Evolutionary conservation across 2,113 vertebrate species (phyloP).

Genomic region (Pseudois nayaur): DNA sequence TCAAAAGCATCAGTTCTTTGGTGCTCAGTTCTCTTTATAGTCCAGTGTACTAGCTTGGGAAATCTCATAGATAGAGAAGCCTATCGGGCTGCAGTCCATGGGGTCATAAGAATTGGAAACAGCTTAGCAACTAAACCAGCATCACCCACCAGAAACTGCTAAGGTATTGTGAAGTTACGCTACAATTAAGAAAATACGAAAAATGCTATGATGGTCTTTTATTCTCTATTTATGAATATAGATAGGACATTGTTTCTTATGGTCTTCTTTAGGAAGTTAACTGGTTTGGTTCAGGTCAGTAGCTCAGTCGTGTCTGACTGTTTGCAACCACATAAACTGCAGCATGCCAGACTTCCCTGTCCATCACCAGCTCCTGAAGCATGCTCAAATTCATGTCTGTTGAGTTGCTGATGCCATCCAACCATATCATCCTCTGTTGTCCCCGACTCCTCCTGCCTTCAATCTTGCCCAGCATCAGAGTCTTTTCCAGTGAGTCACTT

Average conservation of each 20-base stretch:
- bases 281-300: background rate
- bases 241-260: background rate
- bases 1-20: background rate
- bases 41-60: background rate
- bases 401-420: background rate
- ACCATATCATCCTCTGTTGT: background rate
- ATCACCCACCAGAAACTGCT: background rate
- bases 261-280: background rate
- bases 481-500: background rate
- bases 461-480: background rate
- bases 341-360: background rate
- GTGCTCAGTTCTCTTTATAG: background rate
- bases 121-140: background rate
- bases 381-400: background rate
- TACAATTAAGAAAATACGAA: background rate
- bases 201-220: background rate
- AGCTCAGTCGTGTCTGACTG: background rate
- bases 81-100: background rate
- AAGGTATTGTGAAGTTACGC: background rate
- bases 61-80: background rate
- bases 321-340: background rate
- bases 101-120: background rate
- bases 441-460: background rate
- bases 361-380: background rate
- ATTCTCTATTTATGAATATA: background rate